Evolutionary conservation across 2,113 vertebrate species (phyloP), one percentile per base, ranked within the genome.

Genomic region (Calyptomena viridis): DNA sequence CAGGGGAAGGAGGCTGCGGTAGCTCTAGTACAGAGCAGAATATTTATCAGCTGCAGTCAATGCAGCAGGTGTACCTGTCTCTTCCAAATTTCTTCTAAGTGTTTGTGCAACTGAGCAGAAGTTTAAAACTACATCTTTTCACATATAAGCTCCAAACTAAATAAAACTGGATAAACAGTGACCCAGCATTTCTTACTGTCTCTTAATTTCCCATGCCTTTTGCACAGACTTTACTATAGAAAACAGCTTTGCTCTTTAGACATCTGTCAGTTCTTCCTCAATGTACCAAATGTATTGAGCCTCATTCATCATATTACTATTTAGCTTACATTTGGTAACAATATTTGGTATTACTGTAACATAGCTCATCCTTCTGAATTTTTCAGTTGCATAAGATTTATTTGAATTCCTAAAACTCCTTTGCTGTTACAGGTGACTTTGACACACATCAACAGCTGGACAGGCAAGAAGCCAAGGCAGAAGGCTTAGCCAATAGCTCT

Each of bases 21-120:
- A 90, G 80, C 62, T 92, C 56, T 62, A 96, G 58, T 5, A 3
- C 64, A 66, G 59, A 89, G 35, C 12, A 83, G 63, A 84, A 49
- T 75, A 95, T 93, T 91, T 96, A 75, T 86, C 90, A 92, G 73
- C 8, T 89, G 42, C 66, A 79, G 74, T 50, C 77, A 94, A 90
- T 76, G 59, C 59, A 94, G 85, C 85, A 96, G 82, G 88, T 84
- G 72, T 92, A 93, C 49, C 72, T 47, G 22, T 35, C 72, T 88
- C 49, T n/a, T 92, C n/a, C 42, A 59, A 59, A 52, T 78, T 82
- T 81, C 44, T 85, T 77, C 77, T 49, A 11, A 3, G 3, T 35
- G 64, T 59, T 80, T 58, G 37, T 39, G 10, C 9, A 87, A 53
- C 55, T 68, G 44, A 78, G n/a, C 8, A 84, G 24, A 74, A 82